Base-by-base conservation (phyloP, 2,113 vertebrate species). In the Copsychus sechellarum region DNA sequence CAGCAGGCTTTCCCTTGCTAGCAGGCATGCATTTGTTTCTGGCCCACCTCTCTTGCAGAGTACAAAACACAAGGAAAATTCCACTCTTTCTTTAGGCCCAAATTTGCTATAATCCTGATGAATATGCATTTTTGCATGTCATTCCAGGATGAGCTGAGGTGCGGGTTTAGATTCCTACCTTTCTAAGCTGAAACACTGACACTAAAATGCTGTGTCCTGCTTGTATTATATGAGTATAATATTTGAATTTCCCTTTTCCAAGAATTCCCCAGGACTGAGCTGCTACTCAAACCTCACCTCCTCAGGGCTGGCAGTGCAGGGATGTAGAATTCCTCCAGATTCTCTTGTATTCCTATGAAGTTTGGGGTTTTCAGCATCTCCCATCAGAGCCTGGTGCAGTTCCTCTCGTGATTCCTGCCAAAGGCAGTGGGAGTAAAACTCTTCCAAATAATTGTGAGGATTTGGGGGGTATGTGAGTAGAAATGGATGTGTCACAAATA, bases 1-100 rank as follows among this genome's bases (percentile, higher is more conserved):
- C 93, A 96, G 92, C 81, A 96, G 76, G 90, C 88, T 95, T 86
- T 86, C 62, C 20, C 88, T 96, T 91, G 93, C 94, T 96, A 93
- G 83, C 76, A 94, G 90, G 95, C 96, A 91, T 67, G 73, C 45
- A 54, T 85, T 81, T 66, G 86, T 81, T 94, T 60, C 83, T 96
- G 90, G 94, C 85, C 66, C 71, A 95, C 72, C 93, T 79, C 93
- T 96, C 86, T 62, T 50, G 29, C 57, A 65, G 76, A 6, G n/a
- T 25, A 50, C 71, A 91, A 86, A 92, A 89, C 73, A 70, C 65
- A 53, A 82, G 66, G 85, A 93, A 94, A 96, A 95, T 95, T 78
- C 45, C 53, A 26, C 73, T 86, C 45, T 93, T 82, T 92, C 90
- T 94, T 72, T 60, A 88, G 62, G 95, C 80, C 78, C 58, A 79